Evolutionary conservation across 2,113 vertebrate genomes (phyloP).

Genomic region (Eurystomus gularis): DNA sequence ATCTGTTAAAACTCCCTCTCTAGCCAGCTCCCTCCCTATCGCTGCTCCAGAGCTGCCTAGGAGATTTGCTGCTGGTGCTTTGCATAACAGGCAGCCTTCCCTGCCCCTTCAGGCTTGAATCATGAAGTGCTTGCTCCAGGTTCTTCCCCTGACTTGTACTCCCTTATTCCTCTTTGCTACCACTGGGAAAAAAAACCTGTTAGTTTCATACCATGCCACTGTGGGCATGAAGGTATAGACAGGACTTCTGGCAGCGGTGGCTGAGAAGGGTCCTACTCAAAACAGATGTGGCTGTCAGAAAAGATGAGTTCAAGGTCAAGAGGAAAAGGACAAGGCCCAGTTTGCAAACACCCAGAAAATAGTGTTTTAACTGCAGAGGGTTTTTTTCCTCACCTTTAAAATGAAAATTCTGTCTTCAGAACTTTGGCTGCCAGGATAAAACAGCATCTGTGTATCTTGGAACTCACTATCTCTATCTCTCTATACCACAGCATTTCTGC

Average conservation of each 20-base stretch:
- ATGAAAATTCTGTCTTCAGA: neutral
- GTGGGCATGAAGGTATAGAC: neutral
- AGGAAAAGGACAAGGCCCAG: neutral
- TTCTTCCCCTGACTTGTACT: neutral
- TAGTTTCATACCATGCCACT: neutral
- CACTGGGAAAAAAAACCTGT: neutral
- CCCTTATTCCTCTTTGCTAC: neutral
- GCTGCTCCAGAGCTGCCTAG: neutral
- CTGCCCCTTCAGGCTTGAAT: neutral
- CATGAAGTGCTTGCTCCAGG: neutral
- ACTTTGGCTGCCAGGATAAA: neutral
- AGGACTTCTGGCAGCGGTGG: neutral
- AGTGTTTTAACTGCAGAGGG: neutral
- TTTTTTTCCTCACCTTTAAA: neutral
- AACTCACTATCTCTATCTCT: neutral
- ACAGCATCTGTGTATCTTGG: neutral
- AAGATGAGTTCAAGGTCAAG: neutral
- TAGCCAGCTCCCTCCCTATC: neutral
- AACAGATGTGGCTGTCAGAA: neutral
- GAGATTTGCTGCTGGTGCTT: neutral
- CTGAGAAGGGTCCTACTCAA: neutral
- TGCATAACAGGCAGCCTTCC: neutral
- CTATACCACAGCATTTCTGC: neutral
- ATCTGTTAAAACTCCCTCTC: neutral
- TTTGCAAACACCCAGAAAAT: neutral